These are phyloP conservation scores for Drosophila tanythrix DNA, from an alignment of 2,888 invertebrate genomes.

Conservation along the genomic window DNA sequence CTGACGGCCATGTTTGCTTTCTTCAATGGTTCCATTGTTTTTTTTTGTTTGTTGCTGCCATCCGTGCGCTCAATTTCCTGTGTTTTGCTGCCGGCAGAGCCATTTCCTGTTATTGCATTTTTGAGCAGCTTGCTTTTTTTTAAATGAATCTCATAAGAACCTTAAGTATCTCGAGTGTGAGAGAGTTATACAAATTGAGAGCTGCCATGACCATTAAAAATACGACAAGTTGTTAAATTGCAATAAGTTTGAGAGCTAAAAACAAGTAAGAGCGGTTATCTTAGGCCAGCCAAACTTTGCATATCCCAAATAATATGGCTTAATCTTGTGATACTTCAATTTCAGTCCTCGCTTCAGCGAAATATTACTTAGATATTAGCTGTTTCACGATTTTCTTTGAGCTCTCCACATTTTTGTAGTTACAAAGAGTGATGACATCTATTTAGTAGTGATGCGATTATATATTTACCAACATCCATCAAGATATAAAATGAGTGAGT, in stretches of 20 bases:
- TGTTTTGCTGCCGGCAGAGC: slow-evolving; percentile 72
- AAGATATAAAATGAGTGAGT: neutral
- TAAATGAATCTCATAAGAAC: slow-evolving; percentile 42
- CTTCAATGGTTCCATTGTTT: slow-evolving; percentile 40
- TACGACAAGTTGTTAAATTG: slow-evolving; percentile 65
- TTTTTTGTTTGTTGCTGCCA: slow-evolving; percentile 25
- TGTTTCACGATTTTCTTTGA: neutral
- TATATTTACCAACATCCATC: neutral
- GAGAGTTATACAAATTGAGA: slow-evolving; percentile 20
- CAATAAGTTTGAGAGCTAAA: slow-evolving; percentile 61
- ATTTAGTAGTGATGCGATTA: neutral
- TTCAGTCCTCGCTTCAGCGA: neutral
- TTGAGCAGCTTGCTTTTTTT: slow-evolving; percentile 62
- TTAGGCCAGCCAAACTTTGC: neutral
- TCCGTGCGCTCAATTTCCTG: slow-evolving; percentile 78
- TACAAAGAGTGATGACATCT: neutral
- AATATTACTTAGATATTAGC: neutral
- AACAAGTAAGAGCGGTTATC: neutral
- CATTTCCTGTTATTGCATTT: slow-evolving; percentile 79
- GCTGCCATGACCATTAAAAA: slow-evolving; percentile 33
- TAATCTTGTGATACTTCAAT: neutral
- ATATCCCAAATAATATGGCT: neutral
- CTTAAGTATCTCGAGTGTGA: slow-evolving; percentile 17
- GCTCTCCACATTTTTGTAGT: neutral
- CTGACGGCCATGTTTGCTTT: slow-evolving; percentile 73